Percentiles rank a stretch among this genome's conserved stretches.
These are phyloP conservation scores for Amphiprion clarkii DNA, from an alignment of 2,797 vertebrate species.

Conservation along the genomic window DNA sequence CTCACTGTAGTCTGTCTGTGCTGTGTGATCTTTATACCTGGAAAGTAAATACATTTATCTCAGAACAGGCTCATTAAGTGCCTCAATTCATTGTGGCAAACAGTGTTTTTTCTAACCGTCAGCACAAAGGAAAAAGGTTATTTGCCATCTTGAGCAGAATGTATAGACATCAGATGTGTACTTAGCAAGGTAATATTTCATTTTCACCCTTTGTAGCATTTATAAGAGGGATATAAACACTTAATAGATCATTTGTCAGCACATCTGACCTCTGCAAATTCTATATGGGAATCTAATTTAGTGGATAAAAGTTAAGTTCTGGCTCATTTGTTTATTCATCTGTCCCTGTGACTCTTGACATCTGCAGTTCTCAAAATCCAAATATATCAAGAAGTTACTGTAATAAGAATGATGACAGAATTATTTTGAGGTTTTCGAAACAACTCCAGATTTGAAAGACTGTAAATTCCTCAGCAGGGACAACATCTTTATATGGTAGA, in stretches of 20 bases:
- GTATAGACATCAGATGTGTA: conserved; percentile 5
- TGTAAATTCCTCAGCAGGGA: no score
- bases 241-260: background rate
- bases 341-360: background rate
- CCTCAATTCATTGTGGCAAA: conserved; percentile 39
- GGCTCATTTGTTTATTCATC: no score
- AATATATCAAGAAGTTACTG: background rate
- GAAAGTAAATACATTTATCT: conserved; percentile 78
- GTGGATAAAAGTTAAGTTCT: background rate
- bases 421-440: no score
- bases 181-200: background rate
- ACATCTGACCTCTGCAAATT: no score
- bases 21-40: conserved; percentile 66
- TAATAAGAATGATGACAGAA: no score
- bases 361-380: background rate
- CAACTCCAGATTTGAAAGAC: no score
- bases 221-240: background rate
- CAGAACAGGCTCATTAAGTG: conserved; percentile 65
- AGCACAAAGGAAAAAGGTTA: background rate
- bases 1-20: conserved; percentile 59
- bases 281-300: background rate
- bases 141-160: conserved; percentile 37
- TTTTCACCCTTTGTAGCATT: background rate
- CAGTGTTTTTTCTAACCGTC: conserved; percentile 20
- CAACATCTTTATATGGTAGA: no score